These are phyloP conservation scores for Amaurobius ferox DNA, from an alignment of 2,888 invertebrate genomes.

Conservation along the genomic window DNA sequence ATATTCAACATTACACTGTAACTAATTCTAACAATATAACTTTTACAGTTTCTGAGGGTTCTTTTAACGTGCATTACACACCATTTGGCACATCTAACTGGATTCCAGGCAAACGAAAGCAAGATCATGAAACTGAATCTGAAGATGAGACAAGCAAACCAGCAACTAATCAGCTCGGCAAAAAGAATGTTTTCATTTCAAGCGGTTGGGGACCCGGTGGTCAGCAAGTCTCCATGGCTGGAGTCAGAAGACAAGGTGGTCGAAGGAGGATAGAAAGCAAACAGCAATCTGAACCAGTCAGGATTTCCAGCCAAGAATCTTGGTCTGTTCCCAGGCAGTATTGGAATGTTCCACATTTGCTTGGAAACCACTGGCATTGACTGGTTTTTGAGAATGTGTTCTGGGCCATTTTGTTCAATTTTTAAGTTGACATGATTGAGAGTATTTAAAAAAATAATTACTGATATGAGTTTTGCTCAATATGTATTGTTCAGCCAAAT, in stretches of 20 bases:
- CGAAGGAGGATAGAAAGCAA: background rate
- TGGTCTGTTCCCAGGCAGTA: constrained; percentile 46
- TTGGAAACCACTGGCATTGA: constrained; percentile 33
- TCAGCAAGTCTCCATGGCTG: constrained; percentile 1
- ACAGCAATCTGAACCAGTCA: background rate
- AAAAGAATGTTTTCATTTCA: constrained; percentile 22
- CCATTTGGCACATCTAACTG: constrained; percentile 12
- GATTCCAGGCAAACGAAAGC: constrained; percentile 22
- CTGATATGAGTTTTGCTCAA: too few relatives aligned
- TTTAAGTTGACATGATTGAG: too few relatives aligned
- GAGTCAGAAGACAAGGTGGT: background rate
- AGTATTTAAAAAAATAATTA: too few relatives aligned
- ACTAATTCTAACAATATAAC: background rate
- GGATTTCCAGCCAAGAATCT: constrained; percentile 43
- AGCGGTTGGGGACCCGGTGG: constrained; percentile 30
- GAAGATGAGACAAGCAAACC: background rate
- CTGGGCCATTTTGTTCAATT: background rate
- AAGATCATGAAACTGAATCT: constrained; percentile 14
- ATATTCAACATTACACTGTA: too few relatives aligned
- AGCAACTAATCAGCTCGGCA: background rate
- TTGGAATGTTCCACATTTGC: constrained; percentile 49
- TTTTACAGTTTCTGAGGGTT: background rate
- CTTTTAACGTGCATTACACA: constrained; percentile 13
- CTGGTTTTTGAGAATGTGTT: background rate
- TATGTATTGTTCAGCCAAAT: too few relatives aligned